Conservation (phyloP, 2,113 vertebrate species). For the Hypanus sabinus region DNA sequence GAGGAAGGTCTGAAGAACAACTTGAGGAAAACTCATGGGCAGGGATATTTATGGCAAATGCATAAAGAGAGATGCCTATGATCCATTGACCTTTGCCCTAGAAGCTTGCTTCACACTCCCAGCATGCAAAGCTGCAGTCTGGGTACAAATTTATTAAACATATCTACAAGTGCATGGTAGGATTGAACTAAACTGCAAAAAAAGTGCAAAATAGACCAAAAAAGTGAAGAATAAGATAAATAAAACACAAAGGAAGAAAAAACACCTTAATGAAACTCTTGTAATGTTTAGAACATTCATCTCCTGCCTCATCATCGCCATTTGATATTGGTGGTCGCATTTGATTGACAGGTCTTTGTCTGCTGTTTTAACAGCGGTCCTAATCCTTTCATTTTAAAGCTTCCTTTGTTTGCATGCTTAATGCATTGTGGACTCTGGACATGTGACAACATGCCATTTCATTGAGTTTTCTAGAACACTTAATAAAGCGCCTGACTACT, state of each 20-base stretch:
- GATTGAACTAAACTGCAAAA: neutral
- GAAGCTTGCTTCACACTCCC: neutral
- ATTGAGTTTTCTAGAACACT: slow-evolving; percentile 19
- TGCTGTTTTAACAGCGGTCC: neutral
- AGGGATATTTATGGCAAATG: neutral
- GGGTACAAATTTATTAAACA: neutral
- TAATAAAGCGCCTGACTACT: neutral
- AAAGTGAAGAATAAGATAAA: neutral
- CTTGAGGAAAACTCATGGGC: neutral
- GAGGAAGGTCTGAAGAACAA: neutral
- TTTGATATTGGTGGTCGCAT: slow-evolving; percentile 13
- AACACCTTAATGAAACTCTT: neutral
- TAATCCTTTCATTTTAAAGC: slow-evolving; percentile 35
- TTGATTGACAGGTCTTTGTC: slow-evolving; percentile 27
- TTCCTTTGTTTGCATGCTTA: neutral
- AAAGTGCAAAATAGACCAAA: neutral
- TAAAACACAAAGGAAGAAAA: neutral
- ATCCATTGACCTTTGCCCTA: neutral
- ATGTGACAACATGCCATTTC: slow-evolving; percentile 30
- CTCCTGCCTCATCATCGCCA: neutral
- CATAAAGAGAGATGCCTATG: no score
- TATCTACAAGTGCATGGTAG: neutral
- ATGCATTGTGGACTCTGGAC: neutral
- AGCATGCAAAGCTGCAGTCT: neutral
- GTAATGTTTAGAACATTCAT: neutral